Conservation (phyloP, 1,140 invertebrate genomes). For the Drosophila aff. region DNA sequence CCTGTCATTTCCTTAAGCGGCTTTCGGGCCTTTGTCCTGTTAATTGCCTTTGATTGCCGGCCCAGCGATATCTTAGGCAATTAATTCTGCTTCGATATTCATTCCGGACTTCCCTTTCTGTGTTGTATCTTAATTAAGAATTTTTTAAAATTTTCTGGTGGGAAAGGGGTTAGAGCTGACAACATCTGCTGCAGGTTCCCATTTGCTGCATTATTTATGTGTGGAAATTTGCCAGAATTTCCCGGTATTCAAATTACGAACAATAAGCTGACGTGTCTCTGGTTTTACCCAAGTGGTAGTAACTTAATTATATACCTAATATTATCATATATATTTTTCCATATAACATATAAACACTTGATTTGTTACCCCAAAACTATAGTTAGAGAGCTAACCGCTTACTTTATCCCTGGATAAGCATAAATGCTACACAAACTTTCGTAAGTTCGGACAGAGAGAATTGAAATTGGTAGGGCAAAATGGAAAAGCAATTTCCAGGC, state of each 20-base stretch:
- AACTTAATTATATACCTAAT: background rate
- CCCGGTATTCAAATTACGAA: background rate
- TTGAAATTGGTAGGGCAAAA: background rate
- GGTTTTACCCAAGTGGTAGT: background rate
- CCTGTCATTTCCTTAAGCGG: slow-evolving; percentile 27
- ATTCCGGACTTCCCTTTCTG: slow-evolving; percentile 2
- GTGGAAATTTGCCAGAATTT: slow-evolving; percentile 4
- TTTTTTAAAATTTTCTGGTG: slow-evolving; percentile 4
- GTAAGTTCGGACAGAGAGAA: background rate
- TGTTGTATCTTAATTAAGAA: slow-evolving; percentile 36
- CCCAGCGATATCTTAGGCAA: slow-evolving; percentile 32
- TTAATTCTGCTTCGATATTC: slow-evolving; percentile 44
- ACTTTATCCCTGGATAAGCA: slow-evolving; percentile 2
- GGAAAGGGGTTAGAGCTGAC: background rate
- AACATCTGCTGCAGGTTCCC: slow-evolving; percentile 36
- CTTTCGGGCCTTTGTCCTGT: slow-evolving; percentile 39
- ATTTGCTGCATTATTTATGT: slow-evolving; percentile 31
- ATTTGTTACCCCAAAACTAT: background rate
- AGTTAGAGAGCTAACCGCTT: background rate
- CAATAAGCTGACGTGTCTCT: slow-evolving; percentile 36
- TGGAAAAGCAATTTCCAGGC: slow-evolving; percentile 5
- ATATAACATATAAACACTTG: background rate
- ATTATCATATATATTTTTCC: background rate
- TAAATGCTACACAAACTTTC: too few relatives aligned
- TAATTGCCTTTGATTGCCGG: slow-evolving; percentile 48